Evolutionary conservation across 1,140 invertebrate species (phyloP), one percentile per base, ranked within the genome.

Genomic region (Oncopeltus fasciatus): DNA sequence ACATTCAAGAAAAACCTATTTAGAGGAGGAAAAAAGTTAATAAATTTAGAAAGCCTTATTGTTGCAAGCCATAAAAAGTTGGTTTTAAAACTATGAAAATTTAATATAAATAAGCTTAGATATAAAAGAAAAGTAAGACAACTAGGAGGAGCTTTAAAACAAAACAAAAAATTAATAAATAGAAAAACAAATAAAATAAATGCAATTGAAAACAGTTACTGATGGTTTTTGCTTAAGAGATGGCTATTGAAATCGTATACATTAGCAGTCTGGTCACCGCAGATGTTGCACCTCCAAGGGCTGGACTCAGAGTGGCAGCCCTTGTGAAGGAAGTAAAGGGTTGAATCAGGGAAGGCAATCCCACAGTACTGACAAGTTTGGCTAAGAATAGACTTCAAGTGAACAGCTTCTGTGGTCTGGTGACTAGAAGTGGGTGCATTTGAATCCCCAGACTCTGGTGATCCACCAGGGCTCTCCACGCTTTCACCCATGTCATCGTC

Each of bases 231-330:
- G 75, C 90, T 93, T 63, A 95, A 78, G 71, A 95, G 80, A 82
- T 98, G 95, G 66, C 92, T 91, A 77, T 95, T 94, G 77, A 98
- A 98, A 74, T 95, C 90, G 75, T 96, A 95, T 31, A 94, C 85
- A 71, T 95, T 93, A 70, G 83, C 86, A 73, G 90, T 94, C 69
- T 88, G 84, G 74, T 93, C 88, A 27, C 92, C 92, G 74, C 95
- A 98, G 67, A 96, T 90, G 77, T 97, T 97, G 75, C 95, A 98
- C 74, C 93, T 93, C 92, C 92, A 97, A 0, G 94, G 93, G 77
- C 96, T 94, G 64, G 90, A 88, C 68, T 95, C 90, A 66, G 90
- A 93, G 77, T 98, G 95, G 72, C 95, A 91, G 65, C 93, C 93
- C 78, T 95, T 96, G 78, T 98, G 95, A 56, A 98, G 80, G 75